Evolutionary conservation across 2,888 invertebrate genomes (phyloP).

Genomic region (Sympetrum striolatum): DNA sequence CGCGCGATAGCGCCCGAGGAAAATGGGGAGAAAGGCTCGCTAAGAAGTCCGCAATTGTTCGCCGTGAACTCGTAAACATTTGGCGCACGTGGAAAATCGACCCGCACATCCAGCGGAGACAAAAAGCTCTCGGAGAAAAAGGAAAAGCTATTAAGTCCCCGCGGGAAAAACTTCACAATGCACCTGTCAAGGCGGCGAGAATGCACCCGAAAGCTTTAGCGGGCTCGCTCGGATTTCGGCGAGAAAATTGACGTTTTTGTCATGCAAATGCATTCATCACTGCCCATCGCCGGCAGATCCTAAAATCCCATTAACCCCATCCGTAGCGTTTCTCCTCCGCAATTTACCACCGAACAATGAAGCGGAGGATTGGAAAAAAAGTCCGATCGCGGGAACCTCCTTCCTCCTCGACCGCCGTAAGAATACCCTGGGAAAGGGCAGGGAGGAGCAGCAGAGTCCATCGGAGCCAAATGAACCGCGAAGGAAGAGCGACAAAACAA

Average conservation of each 20-base stretch:
- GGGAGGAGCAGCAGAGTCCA: neutral
- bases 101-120: no score
- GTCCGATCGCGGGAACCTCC: neutral
- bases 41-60: neutral
- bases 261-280: constrained; percentile 38
- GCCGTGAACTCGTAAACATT: neutral
- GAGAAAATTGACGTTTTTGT: constrained; percentile 26
- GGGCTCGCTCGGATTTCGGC: neutral
- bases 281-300: constrained; percentile 24
- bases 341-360: neutral
- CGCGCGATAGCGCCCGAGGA: no score
- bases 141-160: neutral
- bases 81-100: neutral
- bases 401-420: neutral
- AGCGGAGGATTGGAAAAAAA: neutral
- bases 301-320: constrained; percentile 12
- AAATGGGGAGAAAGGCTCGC: no score
- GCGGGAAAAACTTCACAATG: neutral
- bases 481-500: neutral
- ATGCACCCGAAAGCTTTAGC: constrained; percentile 3
- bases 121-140: neutral
- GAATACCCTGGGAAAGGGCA: neutral
- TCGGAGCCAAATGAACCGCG: neutral
- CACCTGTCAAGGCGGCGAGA: neutral
- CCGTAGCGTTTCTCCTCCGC: neutral